Evolutionary conservation across 2,797 vertebrate genomes (phyloP), one percentile per base, ranked within the genome.

Genomic region (Tamandua tetradactyla): DNA sequence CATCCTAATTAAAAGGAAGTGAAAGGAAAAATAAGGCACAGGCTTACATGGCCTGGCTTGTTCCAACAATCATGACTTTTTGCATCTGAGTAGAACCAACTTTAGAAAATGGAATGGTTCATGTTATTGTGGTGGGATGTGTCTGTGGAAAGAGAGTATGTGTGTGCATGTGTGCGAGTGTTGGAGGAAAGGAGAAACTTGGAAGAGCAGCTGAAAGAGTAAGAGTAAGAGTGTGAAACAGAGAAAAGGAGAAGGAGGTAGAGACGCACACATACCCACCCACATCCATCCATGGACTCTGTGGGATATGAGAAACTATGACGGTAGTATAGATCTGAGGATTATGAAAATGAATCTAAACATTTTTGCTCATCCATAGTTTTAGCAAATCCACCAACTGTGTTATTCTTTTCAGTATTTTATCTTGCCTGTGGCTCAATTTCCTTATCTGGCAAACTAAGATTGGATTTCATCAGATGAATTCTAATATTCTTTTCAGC

Each of bases 81-180:
- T 76, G 87, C 80, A 97, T 97, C 96, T 96, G 95, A 97, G 95
- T 94, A 97, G 96, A 96, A 96, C 61, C 95, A 97, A 97, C 96
- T 95, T 95, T 61, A 88, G 6, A 93, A 80, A 84, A 92, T 96
- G 97, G 76, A 86, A 96, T 96, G 96, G n/a, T 68, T 88, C 80
- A 91, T 57, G 69, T 68, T 47, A 92, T 15, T 80, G 83, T 74
- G 62, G 94, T 49, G 74, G 49, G 66, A 89, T 71, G 72, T 83
- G 30, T 79, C 61, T 95, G 59, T 93, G 82, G 52, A 80, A 75
- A 66, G 17, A 40, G 37, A 25, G 42, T 22, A 25, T 82, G 80
- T 32, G 59, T 82, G 40, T 62, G 64, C 25, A 20, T 8, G 44
- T 35, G 18, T 52, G 22, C 25, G 7, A 82, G 20, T 44, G 37